Conservation (phyloP, 2,797 vertebrate genomes). For the Varecia variegata region DNA sequence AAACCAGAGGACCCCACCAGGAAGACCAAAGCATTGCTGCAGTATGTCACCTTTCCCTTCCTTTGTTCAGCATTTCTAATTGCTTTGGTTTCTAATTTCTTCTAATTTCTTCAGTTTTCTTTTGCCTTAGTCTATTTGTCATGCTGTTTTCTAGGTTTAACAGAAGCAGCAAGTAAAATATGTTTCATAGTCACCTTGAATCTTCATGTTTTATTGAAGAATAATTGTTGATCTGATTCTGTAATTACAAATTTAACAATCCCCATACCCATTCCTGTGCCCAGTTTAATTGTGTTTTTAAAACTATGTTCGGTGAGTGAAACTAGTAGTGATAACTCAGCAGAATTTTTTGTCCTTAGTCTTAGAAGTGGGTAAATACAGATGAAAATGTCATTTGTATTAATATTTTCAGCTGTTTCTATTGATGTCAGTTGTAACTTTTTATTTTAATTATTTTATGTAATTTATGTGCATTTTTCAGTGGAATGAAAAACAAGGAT, state of each 20-base stretch:
- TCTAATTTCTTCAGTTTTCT: neutral
- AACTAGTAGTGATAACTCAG: neutral
- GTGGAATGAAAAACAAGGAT: neutral
- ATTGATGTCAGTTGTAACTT: neutral
- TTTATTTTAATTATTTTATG: neutral
- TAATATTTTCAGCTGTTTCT: neutral
- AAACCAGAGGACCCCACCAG: slow-evolving; percentile 89
- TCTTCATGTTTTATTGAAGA: neutral
- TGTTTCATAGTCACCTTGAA: neutral
- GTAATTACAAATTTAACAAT: neutral
- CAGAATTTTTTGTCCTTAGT: neutral
- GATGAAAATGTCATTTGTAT: neutral
- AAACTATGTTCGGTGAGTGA: neutral
- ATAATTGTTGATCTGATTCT: neutral
- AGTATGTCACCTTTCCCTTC: slow-evolving; percentile 85
- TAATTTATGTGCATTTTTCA: neutral
- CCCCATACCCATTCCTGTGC: neutral
- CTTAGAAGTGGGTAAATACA: neutral
- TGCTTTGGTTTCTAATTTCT: too few relatives aligned
- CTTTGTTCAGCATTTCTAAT: neutral
- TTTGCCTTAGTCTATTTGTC: neutral
- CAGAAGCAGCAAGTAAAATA: neutral
- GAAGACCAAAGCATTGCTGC: slow-evolving; percentile 92
- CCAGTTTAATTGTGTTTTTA: neutral
- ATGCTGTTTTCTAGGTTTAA: neutral